Conservation (phyloP, 2,888 invertebrate genomes). For the Augochlorella aurata region DNA sequence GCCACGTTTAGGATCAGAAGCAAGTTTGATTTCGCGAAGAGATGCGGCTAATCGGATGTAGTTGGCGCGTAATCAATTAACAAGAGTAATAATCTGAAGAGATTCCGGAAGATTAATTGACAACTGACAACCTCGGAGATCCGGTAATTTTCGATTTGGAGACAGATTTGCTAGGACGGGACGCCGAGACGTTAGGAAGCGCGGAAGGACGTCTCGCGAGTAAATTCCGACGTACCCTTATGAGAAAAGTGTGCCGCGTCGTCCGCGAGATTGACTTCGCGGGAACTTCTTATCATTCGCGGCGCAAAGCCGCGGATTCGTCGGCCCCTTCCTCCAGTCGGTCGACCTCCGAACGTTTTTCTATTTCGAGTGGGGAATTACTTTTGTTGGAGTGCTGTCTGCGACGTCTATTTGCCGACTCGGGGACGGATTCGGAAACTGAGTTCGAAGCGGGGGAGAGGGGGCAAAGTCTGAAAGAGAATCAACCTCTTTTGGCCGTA, state of each 20-base stretch:
- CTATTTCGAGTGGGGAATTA: constrained; percentile 47
- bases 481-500: constrained; percentile 38
- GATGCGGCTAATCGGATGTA: no score
- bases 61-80: no score
- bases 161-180: no score
- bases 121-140: no score
- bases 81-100: no score
- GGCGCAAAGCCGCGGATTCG: constrained; percentile 39
- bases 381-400: constrained; percentile 52
- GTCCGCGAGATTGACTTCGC: constrained; percentile 59
- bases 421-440: constrained; percentile 37
- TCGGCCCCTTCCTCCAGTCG: not conserved
- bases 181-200: not conserved
- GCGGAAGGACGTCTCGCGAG: not conserved
- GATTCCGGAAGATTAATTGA: no score
- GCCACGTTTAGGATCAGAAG: no score
- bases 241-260: constrained; percentile 41
- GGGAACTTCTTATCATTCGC: constrained; percentile 54
- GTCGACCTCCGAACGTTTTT: not conserved
- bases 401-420: constrained; percentile 52
- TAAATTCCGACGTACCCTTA: constrained; percentile 14
- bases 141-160: no score
- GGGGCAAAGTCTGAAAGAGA: constrained; percentile 48
- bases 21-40: no score
- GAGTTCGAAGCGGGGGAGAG: constrained; percentile 29